Evolutionary conservation across 1,140 invertebrate genomes (phyloP), one percentile per base, ranked within the genome.

Genomic region (Drosophila pandora): DNA sequence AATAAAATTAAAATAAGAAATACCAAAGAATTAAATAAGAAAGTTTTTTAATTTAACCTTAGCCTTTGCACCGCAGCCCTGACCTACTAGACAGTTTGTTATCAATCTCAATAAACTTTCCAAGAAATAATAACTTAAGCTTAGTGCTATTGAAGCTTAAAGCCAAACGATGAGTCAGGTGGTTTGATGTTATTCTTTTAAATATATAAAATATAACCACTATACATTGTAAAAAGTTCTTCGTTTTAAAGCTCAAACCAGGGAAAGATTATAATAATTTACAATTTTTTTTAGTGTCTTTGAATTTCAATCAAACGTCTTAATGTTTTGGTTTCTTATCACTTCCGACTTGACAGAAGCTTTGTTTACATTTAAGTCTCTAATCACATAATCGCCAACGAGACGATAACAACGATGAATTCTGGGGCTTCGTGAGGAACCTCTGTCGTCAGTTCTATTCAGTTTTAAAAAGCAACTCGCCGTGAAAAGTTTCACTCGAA

Each of bases 1-100:
- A 72, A 64, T 72, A 79, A 68, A 75, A 17, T 28, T 34, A 28
- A 21, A 39, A 10, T 6, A 43, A 21, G 48, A 76, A n/a, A 12
- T n/a, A 30, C 8, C 0, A 53, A 23, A 49, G 32, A 32, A 23
- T 1, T 4, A 2, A 10, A 6, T 5, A 43, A 13, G 8, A 6
- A 43, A 17, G 17, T 43, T 7, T 8, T 21, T 43, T 43, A 5
- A 17, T 43, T 43, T 17, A 8, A 5, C 9, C 10, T 43, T 43
- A 6, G n/a, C 39, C 39, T 43, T 7, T 43, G 17, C 41, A 37
- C 34, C 34, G 10, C 32, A 41, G 39, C 3, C 6, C 13, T 43
- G 13, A 43, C 41, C 41, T 21, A 43, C 4, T 43, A 7, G 41
- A 43, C 1, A 7, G 13, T 43, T 21, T 43, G 5, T 43, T 43